A percentile compares a stretch with the other conserved stretches of the same genome.
These are phyloP conservation scores for Ormyrus pomaceus DNA, from an alignment of 2,888 invertebrate genomes.

Conservation along the genomic window DNA sequence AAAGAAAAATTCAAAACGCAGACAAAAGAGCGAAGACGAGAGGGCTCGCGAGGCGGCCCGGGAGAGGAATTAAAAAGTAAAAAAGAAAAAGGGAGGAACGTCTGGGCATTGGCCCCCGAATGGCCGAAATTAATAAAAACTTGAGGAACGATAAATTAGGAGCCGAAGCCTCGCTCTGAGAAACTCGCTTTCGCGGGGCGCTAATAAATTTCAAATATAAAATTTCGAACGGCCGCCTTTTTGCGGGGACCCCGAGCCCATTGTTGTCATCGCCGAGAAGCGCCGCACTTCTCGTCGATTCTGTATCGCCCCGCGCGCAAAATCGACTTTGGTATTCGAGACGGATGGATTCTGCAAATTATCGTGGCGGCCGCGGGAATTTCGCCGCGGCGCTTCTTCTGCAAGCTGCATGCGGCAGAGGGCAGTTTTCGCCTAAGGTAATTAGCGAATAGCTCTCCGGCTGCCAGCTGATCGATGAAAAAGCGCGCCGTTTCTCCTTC, in stretches of 20 bases:
- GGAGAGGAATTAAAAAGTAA: neutral
- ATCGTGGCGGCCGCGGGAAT: constrained; percentile 57
- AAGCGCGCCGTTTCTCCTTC: too few relatives aligned
- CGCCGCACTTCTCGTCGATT: neutral
- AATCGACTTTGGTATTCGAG: constrained; percentile 18
- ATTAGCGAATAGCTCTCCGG: too few relatives aligned
- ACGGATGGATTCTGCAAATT: constrained; percentile 61
- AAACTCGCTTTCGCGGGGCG: constrained; percentile 62
- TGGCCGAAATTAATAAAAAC: constrained; percentile 74
- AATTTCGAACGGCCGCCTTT: constrained; percentile 67
- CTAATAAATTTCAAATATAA: constrained; percentile 75
- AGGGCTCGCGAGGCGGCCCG: neutral
- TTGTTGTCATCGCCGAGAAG: neutral
- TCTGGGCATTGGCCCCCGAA: constrained; percentile 56
- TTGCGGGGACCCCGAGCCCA: neutral
- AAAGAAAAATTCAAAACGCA: constrained; percentile 53
- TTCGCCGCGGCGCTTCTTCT: constrained; percentile 51
- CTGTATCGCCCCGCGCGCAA: neutral
- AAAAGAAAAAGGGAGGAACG: constrained; percentile 2
- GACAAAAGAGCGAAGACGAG: constrained; percentile 46
- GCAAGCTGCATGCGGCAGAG: too few relatives aligned
- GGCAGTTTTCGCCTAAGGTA: too few relatives aligned
- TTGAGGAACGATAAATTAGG: constrained; percentile 76
- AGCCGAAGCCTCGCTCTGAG: constrained; percentile 62
- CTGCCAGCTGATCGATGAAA: too few relatives aligned